Base-by-base conservation (phyloP, 1,140 invertebrate species). In the Lordiphosa stackelbergi region DNA sequence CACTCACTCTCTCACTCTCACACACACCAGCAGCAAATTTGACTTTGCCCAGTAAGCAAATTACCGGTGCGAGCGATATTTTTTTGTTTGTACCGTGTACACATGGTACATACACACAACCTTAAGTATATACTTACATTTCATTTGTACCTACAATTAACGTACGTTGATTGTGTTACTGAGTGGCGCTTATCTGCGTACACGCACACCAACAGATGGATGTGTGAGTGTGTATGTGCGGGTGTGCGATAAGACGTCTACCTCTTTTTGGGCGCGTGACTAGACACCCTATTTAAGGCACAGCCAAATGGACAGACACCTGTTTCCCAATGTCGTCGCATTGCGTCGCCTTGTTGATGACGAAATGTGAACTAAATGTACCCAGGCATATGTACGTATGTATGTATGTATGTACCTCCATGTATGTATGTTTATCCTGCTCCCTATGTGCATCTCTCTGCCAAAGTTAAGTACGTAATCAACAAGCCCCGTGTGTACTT, bases 81-180 rank as follows among this genome's bases (percentile, higher is more conserved):
- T 13, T n/a, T 37, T 13, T 12, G 35, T 12, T 10, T 38, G 16
- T 51, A 37, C 36, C 37, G 7, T 16, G 22, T 6, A 22, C n/a
- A n/a, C 11, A 36, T n/a, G 3, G 31, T 16, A 16, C 16, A 16
- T 16, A 16, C 16, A 16, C 1, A 16, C 16, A 16, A 16, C 16
- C 16, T 16, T 16, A 16, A 16, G 24, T 31, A 36, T 12, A 43
- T 54, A 43, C 46, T 52, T 59, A 63, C 48, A 55, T 41, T 78
- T 56, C 36, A 58, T 69, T 64, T 69, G 73, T 57, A 55, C 41
- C 43, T 36, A 57, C 69, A 79, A 71, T 81, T 74, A 79, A 63
- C 57, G 51, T 69, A 40, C 45, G 53, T 60, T 69, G 53, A 64
- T 81, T 81, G 58, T 68, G 54, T 57, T 57, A 58, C 36, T 53